phyloP scores from a whole-genome alignment of 1,140 invertebrate species.

The Drosophila sucinea region DNA sequence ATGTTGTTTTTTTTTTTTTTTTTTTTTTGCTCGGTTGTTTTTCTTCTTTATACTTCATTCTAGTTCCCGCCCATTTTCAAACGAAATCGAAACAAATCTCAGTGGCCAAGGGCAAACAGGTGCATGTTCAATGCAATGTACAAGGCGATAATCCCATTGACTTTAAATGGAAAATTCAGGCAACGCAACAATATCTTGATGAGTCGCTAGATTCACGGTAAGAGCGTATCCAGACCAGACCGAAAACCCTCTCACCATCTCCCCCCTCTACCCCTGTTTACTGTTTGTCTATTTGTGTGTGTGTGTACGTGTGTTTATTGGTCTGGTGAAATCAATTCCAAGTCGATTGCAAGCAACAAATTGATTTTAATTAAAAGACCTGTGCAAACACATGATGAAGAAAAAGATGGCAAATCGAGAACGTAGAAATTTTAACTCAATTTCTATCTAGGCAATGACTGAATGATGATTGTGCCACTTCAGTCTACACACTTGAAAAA shows the following conservation, averaged over 20 bases:
- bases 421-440: conserved; percentile 36
- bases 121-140: conserved; percentile 93
- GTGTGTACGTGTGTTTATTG: conserved; percentile 15
- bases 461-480: neutral
- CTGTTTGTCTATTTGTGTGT: conserved; percentile 37
- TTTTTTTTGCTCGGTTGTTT: neutral
- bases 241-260: neutral
- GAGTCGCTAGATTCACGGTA: conserved; percentile 88
- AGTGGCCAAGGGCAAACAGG: conserved; percentile 89
- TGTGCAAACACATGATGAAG: conserved; percentile 34
- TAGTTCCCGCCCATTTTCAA: conserved; percentile 93
- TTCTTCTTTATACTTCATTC: neutral
- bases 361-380: conserved; percentile 79
- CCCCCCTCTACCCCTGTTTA: neutral
- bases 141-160: conserved; percentile 94
- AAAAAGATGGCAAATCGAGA: conserved; percentile 1
- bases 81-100: conserved; percentile 90
- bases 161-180: conserved; percentile 90
- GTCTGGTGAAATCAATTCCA: conserved; percentile 69
- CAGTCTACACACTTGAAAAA: neutral
- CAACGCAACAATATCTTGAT: conserved; percentile 86
- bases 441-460: conserved; percentile 37
- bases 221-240: conserved; percentile 16
- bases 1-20: conserved; percentile 4
- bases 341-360: conserved; percentile 75